Evolutionary conservation across 2,113 vertebrate species (phyloP), one percentile per base, ranked within the genome.

Genomic region (Mastomys natalensis): DNA sequence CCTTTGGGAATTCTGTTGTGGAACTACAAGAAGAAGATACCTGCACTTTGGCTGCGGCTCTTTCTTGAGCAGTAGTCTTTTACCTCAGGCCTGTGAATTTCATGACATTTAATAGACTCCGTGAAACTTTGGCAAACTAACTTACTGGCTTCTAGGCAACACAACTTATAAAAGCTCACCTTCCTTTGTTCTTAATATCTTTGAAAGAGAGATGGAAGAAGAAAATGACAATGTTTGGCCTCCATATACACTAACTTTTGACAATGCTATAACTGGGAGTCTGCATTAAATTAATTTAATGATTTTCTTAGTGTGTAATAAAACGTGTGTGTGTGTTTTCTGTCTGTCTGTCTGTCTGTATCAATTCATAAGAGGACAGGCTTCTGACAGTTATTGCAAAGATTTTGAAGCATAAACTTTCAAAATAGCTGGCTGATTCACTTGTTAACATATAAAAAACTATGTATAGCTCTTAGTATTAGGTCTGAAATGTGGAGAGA

Each of bases 351-450:
- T 58, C 2, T 24, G 29, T 55, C 10, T 64, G 26, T 89, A 34
- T 66, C 31, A 85, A 37, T 90, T 89, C 89, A 16, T 34, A 84
- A 91, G 43, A 93, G 19, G 82, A 17, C 84, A 86, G 45, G 17
- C 8, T 93, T 68, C 40, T 82, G 29, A 72, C 84, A 94, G 90
- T 96, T 97, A 91, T 74, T 89, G 13, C 37, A 74, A 93, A 62
- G 80, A 95, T 82, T 95, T 60, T 53, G 21, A 40, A 77, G 78
- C 58, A 94, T 90, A 94, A 31, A 66, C 92, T 90, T 94, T 88
- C 45, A 76, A 93, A 93, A 88, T 76, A 97, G 84, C 89, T 97
- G 96, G 43, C 31, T 92, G 70, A 90, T 68, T 93, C 16, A 68
- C 66, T 87, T 37, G 12, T 51, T 76, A 68, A 93, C 45, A 86